phyloP scores from a whole-genome alignment of 2,113 vertebrate genomes.

The Ranitomeya imitator region DNA sequence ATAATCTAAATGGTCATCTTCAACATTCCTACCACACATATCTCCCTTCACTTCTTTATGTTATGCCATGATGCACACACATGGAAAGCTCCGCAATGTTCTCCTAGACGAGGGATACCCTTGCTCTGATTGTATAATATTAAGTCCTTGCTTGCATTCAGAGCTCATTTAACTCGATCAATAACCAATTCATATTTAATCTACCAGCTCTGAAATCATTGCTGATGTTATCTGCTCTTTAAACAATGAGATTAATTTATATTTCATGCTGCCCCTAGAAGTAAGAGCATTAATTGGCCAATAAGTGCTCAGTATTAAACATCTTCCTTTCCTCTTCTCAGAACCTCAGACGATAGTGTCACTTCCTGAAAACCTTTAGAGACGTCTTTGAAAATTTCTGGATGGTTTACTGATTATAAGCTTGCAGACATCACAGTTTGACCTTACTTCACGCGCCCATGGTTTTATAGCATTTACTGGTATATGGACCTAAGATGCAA shows the following conservation, averaged over 20 bases:
- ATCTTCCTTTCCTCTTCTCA: conserved; percentile 51
- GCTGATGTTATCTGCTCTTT: conserved; percentile 55
- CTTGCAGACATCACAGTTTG: neutral
- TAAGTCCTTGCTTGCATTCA: conserved; percentile 32
- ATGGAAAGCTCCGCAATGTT: neutral
- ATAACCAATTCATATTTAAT: conserved; percentile 58
- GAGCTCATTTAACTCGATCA: conserved; percentile 47
- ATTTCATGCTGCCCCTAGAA: conserved; percentile 50
- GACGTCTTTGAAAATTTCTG: conserved; percentile 13
- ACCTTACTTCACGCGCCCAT: neutral
- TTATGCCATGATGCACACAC: neutral
- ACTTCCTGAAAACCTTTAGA: conserved; percentile 45
- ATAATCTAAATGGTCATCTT: neutral
- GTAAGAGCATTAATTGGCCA: conserved; percentile 48
- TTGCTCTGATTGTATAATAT: conserved; percentile 6
- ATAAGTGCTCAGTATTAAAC: conserved; percentile 51
- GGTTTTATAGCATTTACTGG: conserved; percentile 2
- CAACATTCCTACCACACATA: neutral
- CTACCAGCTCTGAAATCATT: conserved; percentile 26
- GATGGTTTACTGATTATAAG: neutral
- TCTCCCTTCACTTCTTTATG: neutral
- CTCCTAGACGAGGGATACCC: neutral
- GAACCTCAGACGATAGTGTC: conserved; percentile 27
- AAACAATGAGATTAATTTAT: conserved; percentile 55
- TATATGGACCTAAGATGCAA: neutral